phyloP scores from a whole-genome alignment of 2,888 invertebrate species.

The Chymomyza fuscimana region DNA sequence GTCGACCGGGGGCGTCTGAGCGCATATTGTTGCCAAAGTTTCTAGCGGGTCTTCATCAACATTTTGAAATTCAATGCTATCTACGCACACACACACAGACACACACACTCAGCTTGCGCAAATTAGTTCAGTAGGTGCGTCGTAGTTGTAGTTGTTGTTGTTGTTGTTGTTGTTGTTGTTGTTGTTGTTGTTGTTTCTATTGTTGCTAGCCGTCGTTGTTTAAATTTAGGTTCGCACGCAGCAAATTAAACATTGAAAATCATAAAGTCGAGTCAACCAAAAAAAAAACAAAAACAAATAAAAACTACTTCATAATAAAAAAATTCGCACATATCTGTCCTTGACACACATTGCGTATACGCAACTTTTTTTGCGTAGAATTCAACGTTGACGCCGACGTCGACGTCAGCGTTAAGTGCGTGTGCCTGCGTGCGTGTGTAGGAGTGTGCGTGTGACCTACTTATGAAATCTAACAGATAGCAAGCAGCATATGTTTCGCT shows the following conservation, averaged over 20 bases:
- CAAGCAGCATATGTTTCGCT: conserved; percentile 58
- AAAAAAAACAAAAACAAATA: conserved; percentile 19
- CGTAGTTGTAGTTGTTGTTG: conserved; percentile 7
- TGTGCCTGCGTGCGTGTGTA: conserved; percentile 33
- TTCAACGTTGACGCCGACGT: neutral
- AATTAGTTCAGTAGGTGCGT: conserved; percentile 75
- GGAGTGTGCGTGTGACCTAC: conserved; percentile 58
- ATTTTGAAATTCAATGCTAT: conserved; percentile 65
- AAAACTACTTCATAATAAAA: conserved; percentile 29
- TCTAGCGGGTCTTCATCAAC: conserved; percentile 54
- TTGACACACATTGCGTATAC: conserved; percentile 77
- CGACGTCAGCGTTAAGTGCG: neutral
- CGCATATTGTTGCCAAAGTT: conserved; percentile 49
- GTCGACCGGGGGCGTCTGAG: conserved; percentile 66
- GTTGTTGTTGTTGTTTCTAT: conserved; percentile 35
- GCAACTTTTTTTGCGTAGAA: conserved; percentile 41
- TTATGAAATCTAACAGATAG: conserved; percentile 63
- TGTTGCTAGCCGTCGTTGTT: conserved; percentile 52
- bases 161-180: conserved; percentile 20
- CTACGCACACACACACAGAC: conserved; percentile 45
- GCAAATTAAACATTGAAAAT: conserved; percentile 54
- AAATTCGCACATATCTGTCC: conserved; percentile 78
- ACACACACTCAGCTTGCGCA: conserved; percentile 29
- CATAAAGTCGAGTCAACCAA: conserved; percentile 26
- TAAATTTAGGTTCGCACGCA: conserved; percentile 54